A percentile compares a stretch with the other conserved stretches of the same genome.
phyloP scores from a whole-genome alignment of 2,888 invertebrate genomes.

The Cheilosia vulpina region DNA sequence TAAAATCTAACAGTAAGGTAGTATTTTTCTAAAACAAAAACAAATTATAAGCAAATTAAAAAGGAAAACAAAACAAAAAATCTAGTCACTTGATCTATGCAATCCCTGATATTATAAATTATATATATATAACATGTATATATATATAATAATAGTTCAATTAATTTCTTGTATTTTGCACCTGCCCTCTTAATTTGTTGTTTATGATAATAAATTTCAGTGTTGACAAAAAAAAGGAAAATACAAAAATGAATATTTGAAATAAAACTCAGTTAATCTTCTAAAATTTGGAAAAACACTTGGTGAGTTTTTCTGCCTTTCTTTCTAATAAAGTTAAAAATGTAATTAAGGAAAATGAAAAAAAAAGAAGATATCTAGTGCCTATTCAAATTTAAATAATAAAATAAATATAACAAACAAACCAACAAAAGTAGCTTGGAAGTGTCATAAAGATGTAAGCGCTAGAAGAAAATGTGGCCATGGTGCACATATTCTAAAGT shows the following conservation, averaged over 20 bases:
- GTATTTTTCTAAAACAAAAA: slow-evolving; percentile 57
- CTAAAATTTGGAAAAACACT: slow-evolving; percentile 20
- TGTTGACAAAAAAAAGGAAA: slow-evolving; percentile 1
- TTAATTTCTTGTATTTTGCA: slow-evolving; percentile 45
- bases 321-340: slow-evolving; percentile 35
- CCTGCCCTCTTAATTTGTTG: slow-evolving; percentile 32
- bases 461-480: too few species aligned
- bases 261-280: slow-evolving; percentile 14
- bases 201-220: slow-evolving; percentile 3
- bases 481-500: too few species aligned
- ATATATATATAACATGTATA: neutral
- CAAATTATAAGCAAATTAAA: slow-evolving; percentile 13
- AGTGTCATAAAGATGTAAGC: slow-evolving; percentile 3
- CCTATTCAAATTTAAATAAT: slow-evolving; percentile 67
- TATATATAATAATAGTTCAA: neutral
- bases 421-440: slow-evolving; percentile 12
- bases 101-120: slow-evolving; percentile 28
- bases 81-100: slow-evolving; percentile 40
- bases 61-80: neutral
- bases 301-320: slow-evolving; percentile 44
- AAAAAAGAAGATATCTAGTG: slow-evolving; percentile 66
- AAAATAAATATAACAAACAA: slow-evolving; percentile 13
- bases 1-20: slow-evolving; percentile 36
- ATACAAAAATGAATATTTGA: neutral
- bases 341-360: slow-evolving; percentile 4